These are phyloP conservation scores for Protula sp. DNA, from an alignment of 2,888 invertebrate genomes.

Conservation along the genomic window DNA sequence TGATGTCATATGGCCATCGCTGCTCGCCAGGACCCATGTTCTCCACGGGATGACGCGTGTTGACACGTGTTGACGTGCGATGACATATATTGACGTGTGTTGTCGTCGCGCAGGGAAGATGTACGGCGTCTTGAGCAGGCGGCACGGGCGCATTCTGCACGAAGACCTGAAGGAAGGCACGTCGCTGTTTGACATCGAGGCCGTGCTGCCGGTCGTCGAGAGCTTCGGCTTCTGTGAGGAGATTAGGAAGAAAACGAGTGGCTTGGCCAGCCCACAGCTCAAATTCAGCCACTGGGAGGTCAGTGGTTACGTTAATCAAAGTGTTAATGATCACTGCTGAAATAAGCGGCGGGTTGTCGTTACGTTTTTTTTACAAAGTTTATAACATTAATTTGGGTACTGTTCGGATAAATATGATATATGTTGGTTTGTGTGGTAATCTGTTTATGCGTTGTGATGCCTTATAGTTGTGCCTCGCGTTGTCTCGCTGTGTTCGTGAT, in stretches of 20 bases:
- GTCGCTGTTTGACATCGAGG: constrained; percentile 76
- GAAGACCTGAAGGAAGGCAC: constrained; percentile 90
- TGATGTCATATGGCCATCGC: no score
- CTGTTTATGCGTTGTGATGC: no score
- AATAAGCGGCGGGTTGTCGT: not conserved
- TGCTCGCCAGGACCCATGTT: no score
- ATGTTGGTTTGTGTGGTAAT: no score
- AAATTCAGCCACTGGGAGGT: constrained; percentile 98
- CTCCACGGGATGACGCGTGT: no score
- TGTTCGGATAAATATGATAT: no score
- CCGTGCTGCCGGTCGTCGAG: constrained; percentile 90
- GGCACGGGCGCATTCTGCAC: constrained; percentile 80
- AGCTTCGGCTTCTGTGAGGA: constrained; percentile 93
- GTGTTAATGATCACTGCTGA: not conserved
- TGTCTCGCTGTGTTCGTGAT: no score
- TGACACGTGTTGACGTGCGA: no score
- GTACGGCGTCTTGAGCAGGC: constrained; percentile 81
- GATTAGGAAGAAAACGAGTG: constrained; percentile 90
- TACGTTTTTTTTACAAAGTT: no score
- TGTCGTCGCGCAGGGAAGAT: constrained; percentile 51
- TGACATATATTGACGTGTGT: no score
- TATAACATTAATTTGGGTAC: not conserved
- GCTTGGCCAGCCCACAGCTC: constrained; percentile 89
- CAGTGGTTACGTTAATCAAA: constrained; percentile 41
- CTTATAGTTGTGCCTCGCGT: no score